Conservation (phyloP, 2,797 vertebrate species). For the Chiroxiphia lanceolata region DNA sequence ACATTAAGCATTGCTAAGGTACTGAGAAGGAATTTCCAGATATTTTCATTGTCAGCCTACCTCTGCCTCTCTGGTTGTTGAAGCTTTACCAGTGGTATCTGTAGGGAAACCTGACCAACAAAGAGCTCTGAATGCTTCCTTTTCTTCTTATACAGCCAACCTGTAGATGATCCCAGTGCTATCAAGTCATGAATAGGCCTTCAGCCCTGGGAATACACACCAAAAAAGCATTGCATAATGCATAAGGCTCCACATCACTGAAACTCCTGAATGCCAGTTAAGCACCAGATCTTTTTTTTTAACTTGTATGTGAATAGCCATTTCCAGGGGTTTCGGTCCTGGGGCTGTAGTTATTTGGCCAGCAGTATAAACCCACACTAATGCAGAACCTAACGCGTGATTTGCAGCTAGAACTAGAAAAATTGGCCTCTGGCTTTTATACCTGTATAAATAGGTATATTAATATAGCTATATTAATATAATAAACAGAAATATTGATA, state of each 20-base stretch:
- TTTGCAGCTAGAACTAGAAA: background rate
- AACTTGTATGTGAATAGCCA: background rate
- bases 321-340: background rate
- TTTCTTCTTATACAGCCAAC: background rate
- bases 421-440: background rate
- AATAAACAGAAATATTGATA: background rate
- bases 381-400: background rate
- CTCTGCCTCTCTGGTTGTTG: background rate
- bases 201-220: background rate
- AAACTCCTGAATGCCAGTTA: background rate
- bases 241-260: background rate
- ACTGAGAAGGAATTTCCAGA: background rate
- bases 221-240: background rate
- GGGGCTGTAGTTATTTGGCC: background rate
- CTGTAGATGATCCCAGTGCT: background rate
- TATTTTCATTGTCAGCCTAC: background rate
- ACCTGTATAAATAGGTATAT: background rate
- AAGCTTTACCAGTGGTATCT: background rate
- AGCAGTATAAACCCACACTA: background rate
- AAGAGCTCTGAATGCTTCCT: background rate
- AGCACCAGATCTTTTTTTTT: background rate
- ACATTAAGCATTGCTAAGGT: background rate
- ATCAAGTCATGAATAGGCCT: background rate
- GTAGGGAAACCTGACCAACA: background rate
- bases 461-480: background rate